Base-by-base conservation (phyloP, 2,888 invertebrate species). In the Lycaena phlaeas region DNA sequence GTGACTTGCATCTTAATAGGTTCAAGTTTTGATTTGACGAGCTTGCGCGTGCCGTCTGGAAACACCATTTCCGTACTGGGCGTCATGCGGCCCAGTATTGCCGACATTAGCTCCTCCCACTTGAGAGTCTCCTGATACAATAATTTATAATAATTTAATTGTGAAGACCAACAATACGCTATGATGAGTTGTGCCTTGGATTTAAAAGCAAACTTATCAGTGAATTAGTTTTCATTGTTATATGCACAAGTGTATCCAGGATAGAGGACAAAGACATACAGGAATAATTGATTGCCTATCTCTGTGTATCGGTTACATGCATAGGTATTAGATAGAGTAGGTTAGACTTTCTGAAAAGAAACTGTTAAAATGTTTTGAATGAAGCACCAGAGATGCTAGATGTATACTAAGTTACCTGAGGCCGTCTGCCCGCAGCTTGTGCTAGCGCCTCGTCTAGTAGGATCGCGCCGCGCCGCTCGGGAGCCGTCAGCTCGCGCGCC, bases 1-100 rank as follows among this genome's bases (percentile, higher is more conserved):
- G 88, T 90, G 4, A 95, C 88, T 10, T 88, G 88, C 78, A 97
- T 90, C 53, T 88, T 89, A 51, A 97, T 90, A 2, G 93, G 90
- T 25, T 92, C 90, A 37, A 95, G 82, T 65, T 91, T 90, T 31
- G 90, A 90, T 61, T 90, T 91, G 52, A 59, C 59, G 12, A 85
- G 73, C 27, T 61, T 50, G 3, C 68, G 53, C 47, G 69, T 71
- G 27, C 87, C 84, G 48, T 86, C 89, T 9, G 77, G 77, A 65
- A 68, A 81, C 41, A 76, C 82, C 55, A 93, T 85, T 73, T 90
- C 88, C 15, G 89, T 90, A 56, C 89, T 90, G 15, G 88, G 75
- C 37, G 90, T 91, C 93, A 96, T 93, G 59, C 89, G 87, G 7
- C 78, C 78, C 41, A 87, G 79, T 38, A 93, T 87, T 37, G 85